These are phyloP conservation scores for Phthorimaea operculella DNA, from an alignment of 1,140 invertebrate species.

Conservation along the genomic window DNA sequence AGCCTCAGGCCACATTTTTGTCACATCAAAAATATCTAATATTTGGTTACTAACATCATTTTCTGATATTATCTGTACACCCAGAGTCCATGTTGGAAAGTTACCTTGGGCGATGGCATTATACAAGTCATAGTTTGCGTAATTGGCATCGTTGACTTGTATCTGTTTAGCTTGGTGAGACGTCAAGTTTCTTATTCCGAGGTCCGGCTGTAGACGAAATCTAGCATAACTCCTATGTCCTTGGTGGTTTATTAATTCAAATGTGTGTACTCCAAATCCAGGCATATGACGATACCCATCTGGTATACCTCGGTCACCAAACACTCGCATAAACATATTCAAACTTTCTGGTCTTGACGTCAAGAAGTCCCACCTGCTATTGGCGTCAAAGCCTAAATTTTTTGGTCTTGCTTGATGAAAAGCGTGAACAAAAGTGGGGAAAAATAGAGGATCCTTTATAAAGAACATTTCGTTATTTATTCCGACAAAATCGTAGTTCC, in stretches of 20 bases:
- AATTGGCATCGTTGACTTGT: slow-evolving; percentile 75
- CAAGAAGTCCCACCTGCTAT: slow-evolving; percentile 91
- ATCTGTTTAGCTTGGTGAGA: slow-evolving; percentile 66
- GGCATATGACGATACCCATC: slow-evolving; percentile 80
- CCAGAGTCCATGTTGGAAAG: slow-evolving; percentile 67
- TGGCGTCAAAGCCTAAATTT: slow-evolving; percentile 75
- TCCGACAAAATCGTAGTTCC: slow-evolving; percentile 77
- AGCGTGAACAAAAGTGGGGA: slow-evolving; percentile 68
- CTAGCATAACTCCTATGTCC: slow-evolving; percentile 70
- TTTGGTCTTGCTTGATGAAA: slow-evolving; percentile 73
- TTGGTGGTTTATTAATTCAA: slow-evolving; percentile 72
- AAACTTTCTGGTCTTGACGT: slow-evolving; percentile 81
- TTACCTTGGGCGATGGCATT: slow-evolving; percentile 73
- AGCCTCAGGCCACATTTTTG: slow-evolving; percentile 71
- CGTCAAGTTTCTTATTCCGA: slow-evolving; percentile 73
- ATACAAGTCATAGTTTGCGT: slow-evolving; percentile 75
- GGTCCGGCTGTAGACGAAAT: slow-evolving; percentile 77
- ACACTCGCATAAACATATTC: slow-evolving; percentile 83
- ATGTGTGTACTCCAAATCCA: slow-evolving; percentile 73
- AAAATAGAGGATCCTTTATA: slow-evolving; percentile 73
- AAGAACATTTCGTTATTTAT: slow-evolving; percentile 79
- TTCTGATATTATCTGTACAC: slow-evolving; percentile 62
- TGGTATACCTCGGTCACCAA: slow-evolving; percentile 87
- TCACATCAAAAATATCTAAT: slow-evolving; percentile 73
- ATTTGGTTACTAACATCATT: slow-evolving; percentile 32